Evolutionary conservation across 2,888 invertebrate genomes (phyloP), one percentile per base, ranked within the genome.

Genomic region (Oeneis ivallda): DNA sequence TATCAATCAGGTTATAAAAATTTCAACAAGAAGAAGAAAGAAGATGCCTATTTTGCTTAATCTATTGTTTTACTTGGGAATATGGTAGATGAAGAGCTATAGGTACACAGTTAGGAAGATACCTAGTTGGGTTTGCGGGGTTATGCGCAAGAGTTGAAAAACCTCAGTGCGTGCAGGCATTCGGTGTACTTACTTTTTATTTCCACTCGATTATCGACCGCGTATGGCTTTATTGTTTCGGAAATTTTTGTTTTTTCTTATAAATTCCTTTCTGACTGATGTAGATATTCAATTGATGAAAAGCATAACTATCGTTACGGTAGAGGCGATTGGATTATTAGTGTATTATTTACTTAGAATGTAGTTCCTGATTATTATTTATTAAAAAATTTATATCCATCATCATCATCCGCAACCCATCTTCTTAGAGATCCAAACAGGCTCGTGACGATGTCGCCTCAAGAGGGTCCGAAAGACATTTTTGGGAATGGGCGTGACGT

Each of bases 101-200:
- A n/a, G n/a, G n/a, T n/a, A n/a, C 26, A n/a, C 34, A 32, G 37
- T 11, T 15, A 10, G 9, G 1, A 60, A 13, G 17, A n/a, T n/a
- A n/a, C n/a, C n/a, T 37, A 37, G 19, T 54, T 53, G 54, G 61
- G 53, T 43, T 45, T 54, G n/a, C 58, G 26, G 67, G 64, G 60
- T 59, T 64, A 56, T 71, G 71, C 66, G 69, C 66, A 56, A 53
- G 80, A 80, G 85, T 83, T 83, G 74, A 85, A 81, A 81, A 80
- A 80, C 83, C 85, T 83, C 67, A 53, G 72, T 71, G 75, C 83
- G 85, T 85, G 85, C 75, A 80, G 80, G 84, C 84, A 86, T 86
- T 82, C 74, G 76, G 73, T 70, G 72, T 70, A 65, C 75, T 72
- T 26, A 26, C 26, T 75, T 76, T 78, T 74, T 77, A 66, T 77